These are phyloP conservation scores for Danionella cerebrum DNA, from an alignment of 2,113 vertebrate genomes.

Conservation along the genomic window DNA sequence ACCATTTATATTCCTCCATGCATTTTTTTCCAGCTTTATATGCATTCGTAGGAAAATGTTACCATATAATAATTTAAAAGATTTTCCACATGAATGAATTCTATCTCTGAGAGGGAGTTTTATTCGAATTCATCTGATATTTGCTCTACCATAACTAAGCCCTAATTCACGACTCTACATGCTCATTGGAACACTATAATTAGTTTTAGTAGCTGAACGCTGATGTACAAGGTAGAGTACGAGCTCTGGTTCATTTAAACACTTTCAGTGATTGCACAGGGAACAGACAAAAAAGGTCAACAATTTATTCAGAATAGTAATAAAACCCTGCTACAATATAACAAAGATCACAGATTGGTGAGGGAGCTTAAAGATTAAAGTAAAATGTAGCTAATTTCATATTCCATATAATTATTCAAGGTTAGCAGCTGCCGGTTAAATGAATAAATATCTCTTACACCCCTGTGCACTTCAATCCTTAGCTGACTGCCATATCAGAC, in stretches of 20 bases:
- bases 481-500: constrained; percentile 4
- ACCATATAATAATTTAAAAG: not conserved
- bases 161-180: not conserved
- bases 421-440: constrained; percentile 14
- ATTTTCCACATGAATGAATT: not conserved
- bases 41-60: no score
- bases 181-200: not conserved
- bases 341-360: not conserved
- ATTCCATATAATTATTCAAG: constrained; percentile 4
- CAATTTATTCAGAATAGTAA: not conserved
- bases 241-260: not conserved
- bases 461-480: not conserved
- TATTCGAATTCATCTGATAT: not conserved
- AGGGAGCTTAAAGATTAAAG: not conserved
- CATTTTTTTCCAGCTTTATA: no score
- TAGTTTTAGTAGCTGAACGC: not conserved
- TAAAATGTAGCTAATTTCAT: not conserved
- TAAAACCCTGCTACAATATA: not conserved
- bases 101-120: not conserved
- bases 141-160: not conserved
- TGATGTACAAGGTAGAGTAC: not conserved
- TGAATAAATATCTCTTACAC: constrained; percentile 13
- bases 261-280: not conserved
- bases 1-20: no score
- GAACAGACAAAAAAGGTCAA: not conserved